phyloP scores from a whole-genome alignment of 2,113 vertebrate genomes.

The Morphnarchus princeps region DNA sequence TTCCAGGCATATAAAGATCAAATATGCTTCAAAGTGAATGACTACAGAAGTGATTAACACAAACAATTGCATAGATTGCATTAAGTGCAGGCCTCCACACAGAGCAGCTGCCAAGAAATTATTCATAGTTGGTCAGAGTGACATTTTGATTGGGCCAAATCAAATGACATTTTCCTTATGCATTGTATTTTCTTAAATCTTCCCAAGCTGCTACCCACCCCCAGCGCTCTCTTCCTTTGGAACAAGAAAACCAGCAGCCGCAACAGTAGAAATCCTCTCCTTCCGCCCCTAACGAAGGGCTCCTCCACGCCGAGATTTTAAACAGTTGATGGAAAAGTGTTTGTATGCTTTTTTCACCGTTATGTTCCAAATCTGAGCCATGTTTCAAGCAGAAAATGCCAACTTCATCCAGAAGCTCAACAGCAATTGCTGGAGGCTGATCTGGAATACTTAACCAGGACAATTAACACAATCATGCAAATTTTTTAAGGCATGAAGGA shows the following conservation, averaged over 20 bases:
- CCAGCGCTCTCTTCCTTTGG: neutral
- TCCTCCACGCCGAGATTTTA: neutral
- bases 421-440: conserved; percentile 59
- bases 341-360: conserved; percentile 30
- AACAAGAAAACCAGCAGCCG: neutral
- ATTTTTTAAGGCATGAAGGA: neutral
- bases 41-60: conserved; percentile 42
- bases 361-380: conserved; percentile 40
- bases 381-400: conserved; percentile 41
- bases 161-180: conserved; percentile 40
- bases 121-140: conserved; percentile 37
- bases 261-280: neutral
- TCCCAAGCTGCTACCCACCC: neutral
- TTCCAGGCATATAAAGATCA: neutral
- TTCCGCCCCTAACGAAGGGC: neutral
- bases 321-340: neutral
- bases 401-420: conserved; percentile 52
- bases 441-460: conserved; percentile 55
- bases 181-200: conserved; percentile 28
- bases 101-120: conserved; percentile 34
- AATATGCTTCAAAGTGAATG: neutral
- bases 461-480: neutral
- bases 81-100: conserved; percentile 32
- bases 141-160: conserved; percentile 51
- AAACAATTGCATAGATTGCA: conserved; percentile 35